Conservation (phyloP, 2,888 invertebrate genomes). For the Callyntrura sp. region DNA sequence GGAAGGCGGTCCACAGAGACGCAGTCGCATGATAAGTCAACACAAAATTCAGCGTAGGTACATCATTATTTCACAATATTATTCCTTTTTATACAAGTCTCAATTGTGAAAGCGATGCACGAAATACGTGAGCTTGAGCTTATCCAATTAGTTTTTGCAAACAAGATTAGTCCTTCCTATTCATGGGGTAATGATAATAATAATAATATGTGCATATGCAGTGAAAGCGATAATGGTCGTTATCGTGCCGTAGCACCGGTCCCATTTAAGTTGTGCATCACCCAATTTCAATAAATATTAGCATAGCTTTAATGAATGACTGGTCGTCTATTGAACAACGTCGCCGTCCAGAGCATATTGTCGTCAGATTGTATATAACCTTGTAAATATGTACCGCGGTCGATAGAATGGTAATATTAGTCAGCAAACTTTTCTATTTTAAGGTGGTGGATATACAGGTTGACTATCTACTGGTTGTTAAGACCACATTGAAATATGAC, state of each 20-base stretch:
- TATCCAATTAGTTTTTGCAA: constrained; percentile 36
- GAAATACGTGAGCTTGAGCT: constrained; percentile 10
- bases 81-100: not conserved
- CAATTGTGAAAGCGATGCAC: not conserved
- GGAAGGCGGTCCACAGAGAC: not conserved
- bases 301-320: no score
- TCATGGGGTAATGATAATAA: not conserved
- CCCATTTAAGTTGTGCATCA: not conserved
- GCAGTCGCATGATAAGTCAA: not conserved
- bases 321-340: no score
- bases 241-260: not conserved
- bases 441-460: no score
- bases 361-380: no score
- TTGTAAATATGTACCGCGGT: no score
- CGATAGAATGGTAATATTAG: no score
- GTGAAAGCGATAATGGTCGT: not conserved
- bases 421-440: no score
- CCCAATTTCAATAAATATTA: no score
- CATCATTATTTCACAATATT: not conserved
- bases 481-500: no score
- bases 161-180: constrained; percentile 29
- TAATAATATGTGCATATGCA: no score
- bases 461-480: no score
- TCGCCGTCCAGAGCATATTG: no score
- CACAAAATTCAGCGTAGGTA: not conserved